A percentile compares a stretch with the other conserved stretches of the same genome.
phyloP scores from a whole-genome alignment of 2,113 vertebrate genomes.

The Clarias gariepinus region DNA sequence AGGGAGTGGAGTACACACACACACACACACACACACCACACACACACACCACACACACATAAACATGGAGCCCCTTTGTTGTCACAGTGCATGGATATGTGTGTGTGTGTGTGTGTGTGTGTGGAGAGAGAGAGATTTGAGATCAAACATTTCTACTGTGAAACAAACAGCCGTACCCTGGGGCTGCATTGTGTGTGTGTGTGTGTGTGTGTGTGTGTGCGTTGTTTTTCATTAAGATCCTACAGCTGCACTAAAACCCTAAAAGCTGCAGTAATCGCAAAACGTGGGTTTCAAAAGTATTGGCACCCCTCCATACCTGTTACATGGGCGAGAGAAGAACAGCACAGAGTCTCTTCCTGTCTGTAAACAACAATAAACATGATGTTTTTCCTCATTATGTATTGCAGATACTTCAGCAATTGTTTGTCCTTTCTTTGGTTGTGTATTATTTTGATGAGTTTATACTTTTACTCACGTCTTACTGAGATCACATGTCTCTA shows the following conservation, averaged over 20 bases:
- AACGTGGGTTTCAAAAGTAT: neutral
- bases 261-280: neutral
- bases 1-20: neutral
- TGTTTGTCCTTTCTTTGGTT: too few relatives aligned
- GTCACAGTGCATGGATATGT: neutral
- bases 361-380: neutral
- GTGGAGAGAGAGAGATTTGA: too few relatives aligned
- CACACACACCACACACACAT: neutral
- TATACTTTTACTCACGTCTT: too few relatives aligned
- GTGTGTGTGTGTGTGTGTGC: too few relatives aligned
- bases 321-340: neutral
- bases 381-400: neutral
- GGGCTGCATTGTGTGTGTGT: too few relatives aligned
- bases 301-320: neutral
- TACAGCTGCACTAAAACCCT: neutral
- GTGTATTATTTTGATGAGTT: too few relatives aligned
- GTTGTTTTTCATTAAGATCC: neutral
- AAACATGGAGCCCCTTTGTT: neutral
- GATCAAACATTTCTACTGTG: too few relatives aligned
- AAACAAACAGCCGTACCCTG: too few relatives aligned
- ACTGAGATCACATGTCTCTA: too few relatives aligned
- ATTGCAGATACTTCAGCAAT: too few relatives aligned
- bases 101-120: neutral
- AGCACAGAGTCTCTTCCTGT: neutral
- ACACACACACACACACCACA: neutral